Conservation (phyloP, 2,797 vertebrate species). For the Malacoctenus gilli region DNA sequence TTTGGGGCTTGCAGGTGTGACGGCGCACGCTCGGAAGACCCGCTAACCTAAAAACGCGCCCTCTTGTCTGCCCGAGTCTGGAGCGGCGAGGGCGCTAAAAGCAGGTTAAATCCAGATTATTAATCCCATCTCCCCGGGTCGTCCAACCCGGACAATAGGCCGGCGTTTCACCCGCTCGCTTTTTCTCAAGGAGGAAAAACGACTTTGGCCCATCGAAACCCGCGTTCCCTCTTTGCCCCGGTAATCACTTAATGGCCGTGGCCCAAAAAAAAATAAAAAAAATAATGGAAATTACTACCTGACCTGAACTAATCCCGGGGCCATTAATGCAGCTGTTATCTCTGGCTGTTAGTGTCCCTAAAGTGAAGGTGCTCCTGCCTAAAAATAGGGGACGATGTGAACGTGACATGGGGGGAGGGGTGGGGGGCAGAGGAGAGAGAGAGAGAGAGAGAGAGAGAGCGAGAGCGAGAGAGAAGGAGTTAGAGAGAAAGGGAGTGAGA, state of each 20-base stretch:
- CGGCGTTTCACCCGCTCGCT: neutral
- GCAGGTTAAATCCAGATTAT: constrained; percentile 38
- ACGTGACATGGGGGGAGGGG: too few relatives aligned
- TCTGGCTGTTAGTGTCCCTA: constrained; percentile 1
- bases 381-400: constrained; percentile 15
- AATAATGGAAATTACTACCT: constrained; percentile 11
- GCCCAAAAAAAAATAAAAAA: constrained; percentile 12
- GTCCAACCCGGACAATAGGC: constrained; percentile 33
- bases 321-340: constrained; percentile 35
- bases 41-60: constrained; percentile 16
- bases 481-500: too few relatives aligned
- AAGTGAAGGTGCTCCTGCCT: neutral
- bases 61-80: constrained; percentile 4
- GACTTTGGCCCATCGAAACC: too few relatives aligned
- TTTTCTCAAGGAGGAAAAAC: constrained; percentile 6
- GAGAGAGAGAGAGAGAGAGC: too few relatives aligned
- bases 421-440: too few relatives aligned
- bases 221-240: constrained; percentile 12
- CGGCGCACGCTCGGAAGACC: too few relatives aligned
- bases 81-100: neutral
- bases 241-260: constrained; percentile 28
- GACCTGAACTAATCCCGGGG: constrained; percentile 11
- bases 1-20: too few relatives aligned
- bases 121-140: constrained; percentile 20
- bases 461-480: too few relatives aligned